These are phyloP conservation scores for Corythucha ciliata DNA, from an alignment of 2,888 invertebrate species.

Conservation along the genomic window DNA sequence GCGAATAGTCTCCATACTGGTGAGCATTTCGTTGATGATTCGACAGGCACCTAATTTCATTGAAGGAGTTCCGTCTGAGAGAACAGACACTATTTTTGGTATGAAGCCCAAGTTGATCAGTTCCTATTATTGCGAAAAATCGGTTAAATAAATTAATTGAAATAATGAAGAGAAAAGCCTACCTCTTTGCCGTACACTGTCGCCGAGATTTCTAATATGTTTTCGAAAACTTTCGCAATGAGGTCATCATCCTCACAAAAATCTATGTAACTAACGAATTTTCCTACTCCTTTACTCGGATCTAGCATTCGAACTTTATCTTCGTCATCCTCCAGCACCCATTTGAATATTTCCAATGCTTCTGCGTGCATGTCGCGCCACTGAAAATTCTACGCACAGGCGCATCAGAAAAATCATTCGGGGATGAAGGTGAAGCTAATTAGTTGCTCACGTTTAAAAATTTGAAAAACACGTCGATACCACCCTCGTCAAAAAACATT, in stretches of 20 bases:
- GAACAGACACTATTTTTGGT: slow-evolving; percentile 3
- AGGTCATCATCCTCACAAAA: slow-evolving; percentile 27
- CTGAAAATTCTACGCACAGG: slow-evolving; percentile 5
- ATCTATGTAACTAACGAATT: slow-evolving; percentile 27
- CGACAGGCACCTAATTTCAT: slow-evolving; percentile 19
- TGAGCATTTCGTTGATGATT: slow-evolving; percentile 21
- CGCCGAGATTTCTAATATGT: slow-evolving; percentile 15
- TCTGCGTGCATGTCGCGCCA: slow-evolving; percentile 17
- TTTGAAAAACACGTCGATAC: slow-evolving; percentile 15
- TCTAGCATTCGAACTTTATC: slow-evolving; percentile 13
- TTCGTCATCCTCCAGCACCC: slow-evolving; percentile 12
- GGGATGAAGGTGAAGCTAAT: no score
- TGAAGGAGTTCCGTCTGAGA: slow-evolving; percentile 17
- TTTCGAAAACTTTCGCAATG: slow-evolving; percentile 19
- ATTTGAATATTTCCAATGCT: slow-evolving; percentile 11
- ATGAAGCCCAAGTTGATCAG: slow-evolving; percentile 15
- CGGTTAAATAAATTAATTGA: neutral
- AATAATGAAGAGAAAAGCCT: neutral
- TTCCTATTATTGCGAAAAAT: slow-evolving; percentile 11
- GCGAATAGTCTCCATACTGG: slow-evolving; percentile 16
- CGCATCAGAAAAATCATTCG: neutral
- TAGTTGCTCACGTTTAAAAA: slow-evolving; percentile 12
- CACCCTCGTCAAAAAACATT: slow-evolving; percentile 16
- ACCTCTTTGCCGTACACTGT: slow-evolving; percentile 21
- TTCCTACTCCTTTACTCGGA: slow-evolving; percentile 19